Evolutionary conservation across 1,140 invertebrate species (phyloP), one percentile per base, ranked within the genome.

Genomic region (Papilio polyxenes): DNA sequence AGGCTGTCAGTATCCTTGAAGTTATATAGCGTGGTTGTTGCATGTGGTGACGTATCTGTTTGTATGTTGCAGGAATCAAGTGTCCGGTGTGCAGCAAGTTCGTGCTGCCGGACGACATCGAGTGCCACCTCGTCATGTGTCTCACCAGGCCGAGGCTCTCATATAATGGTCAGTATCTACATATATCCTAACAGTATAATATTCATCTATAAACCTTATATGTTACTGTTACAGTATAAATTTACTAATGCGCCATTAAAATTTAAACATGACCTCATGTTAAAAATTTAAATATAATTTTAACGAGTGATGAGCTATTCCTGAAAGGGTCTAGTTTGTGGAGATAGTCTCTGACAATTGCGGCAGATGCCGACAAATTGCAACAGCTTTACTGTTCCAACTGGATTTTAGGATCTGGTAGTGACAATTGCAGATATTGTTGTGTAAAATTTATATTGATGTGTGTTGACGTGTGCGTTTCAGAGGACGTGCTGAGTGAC

Each of bases 11-110:
- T 31, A 31, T 31, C 23, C 23, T 31, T 31, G 23, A 49, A 49
- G 17, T 56, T 7, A 15, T 59, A 9, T 59, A 7, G 0, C 6
- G 49, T 10, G 2, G 49, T 59, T n/a, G 56, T 8, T n/a, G 17
- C 7, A 20, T 8, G 7, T 59, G 6, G 8, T 31, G 9, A 79
- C 8, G 0, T 48, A 37, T 79, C 77, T 62, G 17, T 79, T 3
- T 83, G 20, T 83, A 84, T 90, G 88, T 96, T 96, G 17, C 95
- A 99, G 98, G 98, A 95, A 97, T 99, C 93, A 98, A 99, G 95
- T 99, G 99, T 95, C 99, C 99, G 85, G 98, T 99, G 85, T 99
- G 99, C 96, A 98, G 98, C 95, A 99, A 99, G 95, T 98, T 98
- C 95, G 98, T 99, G 87, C 95, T 99, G 94, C 98, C 98, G 87